Conservation (phyloP, 2,888 invertebrate genomes). For the Eristalis intricaria region DNA sequence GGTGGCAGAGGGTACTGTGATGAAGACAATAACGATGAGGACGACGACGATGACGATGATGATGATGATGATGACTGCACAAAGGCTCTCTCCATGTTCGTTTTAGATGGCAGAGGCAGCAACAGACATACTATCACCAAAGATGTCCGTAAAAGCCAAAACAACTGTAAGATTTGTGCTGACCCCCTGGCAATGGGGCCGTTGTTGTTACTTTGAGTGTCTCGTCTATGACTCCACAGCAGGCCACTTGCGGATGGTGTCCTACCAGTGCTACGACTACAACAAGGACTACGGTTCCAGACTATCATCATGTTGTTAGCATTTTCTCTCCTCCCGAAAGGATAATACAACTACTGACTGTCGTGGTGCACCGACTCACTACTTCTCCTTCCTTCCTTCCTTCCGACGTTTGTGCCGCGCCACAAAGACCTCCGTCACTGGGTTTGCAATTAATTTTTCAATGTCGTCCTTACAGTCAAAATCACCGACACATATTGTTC, state of each 20-base stretch:
- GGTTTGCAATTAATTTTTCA: slow-evolving; percentile 65
- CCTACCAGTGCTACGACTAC: slow-evolving; percentile 56
- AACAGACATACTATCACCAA: slow-evolving; percentile 76
- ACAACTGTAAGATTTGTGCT: slow-evolving; percentile 72
- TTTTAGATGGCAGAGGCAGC: slow-evolving; percentile 75
- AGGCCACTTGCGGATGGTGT: slow-evolving; percentile 66
- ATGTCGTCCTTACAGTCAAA: slow-evolving; percentile 46
- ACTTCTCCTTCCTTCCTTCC: background rate
- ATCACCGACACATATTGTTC: slow-evolving; percentile 71
- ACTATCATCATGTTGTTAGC: slow-evolving; percentile 73
- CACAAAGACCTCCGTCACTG: slow-evolving; percentile 9
- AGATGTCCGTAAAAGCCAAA: slow-evolving; percentile 75
- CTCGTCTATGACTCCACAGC: slow-evolving; percentile 58
- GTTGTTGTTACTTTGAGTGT: slow-evolving; percentile 47
- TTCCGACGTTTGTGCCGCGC: background rate
- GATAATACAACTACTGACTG: slow-evolving; percentile 63
- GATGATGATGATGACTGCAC: slow-evolving; percentile 72
- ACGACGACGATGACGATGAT: slow-evolving; percentile 65
- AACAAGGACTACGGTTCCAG: slow-evolving; percentile 70
- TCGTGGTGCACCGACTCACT: background rate
- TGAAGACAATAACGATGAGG: slow-evolving; percentile 55
- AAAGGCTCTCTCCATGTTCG: slow-evolving; percentile 75
- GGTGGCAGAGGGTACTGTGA: slow-evolving; percentile 63
- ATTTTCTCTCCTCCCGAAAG: slow-evolving; percentile 67
- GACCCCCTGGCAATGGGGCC: slow-evolving; percentile 58